Percentiles rank a stretch among this genome's conserved stretches.
These are phyloP conservation scores for Antheraea pernyi DNA, from an alignment of 1,140 invertebrate species.

Conservation along the genomic window DNA sequence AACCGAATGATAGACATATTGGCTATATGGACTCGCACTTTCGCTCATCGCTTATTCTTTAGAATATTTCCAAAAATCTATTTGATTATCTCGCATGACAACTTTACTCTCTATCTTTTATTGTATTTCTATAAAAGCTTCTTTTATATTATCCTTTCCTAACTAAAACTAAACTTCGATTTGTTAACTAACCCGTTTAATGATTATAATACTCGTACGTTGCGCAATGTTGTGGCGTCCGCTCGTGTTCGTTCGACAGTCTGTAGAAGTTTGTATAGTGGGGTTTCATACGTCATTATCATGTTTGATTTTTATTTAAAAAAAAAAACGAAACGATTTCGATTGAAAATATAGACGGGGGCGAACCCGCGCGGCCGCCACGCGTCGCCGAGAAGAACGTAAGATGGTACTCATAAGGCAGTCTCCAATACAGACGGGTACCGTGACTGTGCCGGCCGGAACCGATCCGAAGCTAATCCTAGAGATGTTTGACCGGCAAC, in stretches of 20 bases:
- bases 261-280: neutral
- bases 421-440: constrained; percentile 66
- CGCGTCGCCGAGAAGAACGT: constrained; percentile 68
- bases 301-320: neutral
- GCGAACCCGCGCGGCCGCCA: constrained; percentile 56
- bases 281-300: neutral
- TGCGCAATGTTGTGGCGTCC: constrained; percentile 70
- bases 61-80: neutral
- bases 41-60: constrained; percentile 4
- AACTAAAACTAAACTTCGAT: constrained; percentile 24
- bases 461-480: constrained; percentile 78
- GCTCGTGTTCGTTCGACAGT: constrained; percentile 47
- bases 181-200: constrained; percentile 34
- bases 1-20: neutral
- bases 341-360: constrained; percentile 26
- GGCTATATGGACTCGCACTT: no score
- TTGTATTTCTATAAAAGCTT: constrained; percentile 6
- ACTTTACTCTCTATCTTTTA: constrained; percentile 4
- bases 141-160: constrained; percentile 12
- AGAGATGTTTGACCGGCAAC: constrained; percentile 77
- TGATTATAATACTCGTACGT: constrained; percentile 14
- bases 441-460: constrained; percentile 75
- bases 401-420: constrained; percentile 66
- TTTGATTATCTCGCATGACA: neutral
- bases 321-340: constrained; percentile 8